These are phyloP conservation scores for Thalassophryne amazonica DNA, from an alignment of 2,797 vertebrate species.

Conservation along the genomic window DNA sequence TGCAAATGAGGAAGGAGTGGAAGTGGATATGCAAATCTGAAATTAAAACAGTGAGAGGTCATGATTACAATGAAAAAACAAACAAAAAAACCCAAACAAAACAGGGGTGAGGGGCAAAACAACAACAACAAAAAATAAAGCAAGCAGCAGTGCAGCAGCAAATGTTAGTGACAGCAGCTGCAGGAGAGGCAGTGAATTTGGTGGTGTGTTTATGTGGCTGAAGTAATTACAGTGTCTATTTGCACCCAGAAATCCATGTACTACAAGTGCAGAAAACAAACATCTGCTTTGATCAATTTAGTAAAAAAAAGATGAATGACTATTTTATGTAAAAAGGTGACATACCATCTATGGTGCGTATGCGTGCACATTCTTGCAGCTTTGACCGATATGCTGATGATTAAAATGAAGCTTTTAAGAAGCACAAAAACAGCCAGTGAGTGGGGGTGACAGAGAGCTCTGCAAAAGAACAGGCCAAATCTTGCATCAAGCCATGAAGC, in stretches of 20 bases:
- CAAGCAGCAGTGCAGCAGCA: conserved; percentile 65
- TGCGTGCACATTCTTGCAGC: too few relatives aligned
- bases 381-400: too few relatives aligned
- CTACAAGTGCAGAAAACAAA: neutral
- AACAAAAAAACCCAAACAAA: conserved; percentile 2
- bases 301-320: too few relatives aligned
- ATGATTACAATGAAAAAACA: conserved; percentile 75
- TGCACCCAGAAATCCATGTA: neutral
- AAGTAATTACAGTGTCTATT: conserved; percentile 6
- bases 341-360: too few relatives aligned
- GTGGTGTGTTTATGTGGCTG: conserved; percentile 30
- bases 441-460: conserved; percentile 38
- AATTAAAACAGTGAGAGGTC: conserved; percentile 82
- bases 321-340: too few relatives aligned
- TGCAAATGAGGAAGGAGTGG: conserved; percentile 82
- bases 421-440: conserved; percentile 46
- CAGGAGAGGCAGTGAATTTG: conserved; percentile 36
- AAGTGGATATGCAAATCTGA: conserved; percentile 84
- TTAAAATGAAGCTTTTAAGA: too few relatives aligned
- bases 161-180: conserved; percentile 69
- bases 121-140: conserved; percentile 47
- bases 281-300: too few relatives aligned
- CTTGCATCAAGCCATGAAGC: conserved; percentile 35
- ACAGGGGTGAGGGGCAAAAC: neutral
- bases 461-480: conserved; percentile 16